A percentile compares a stretch with the other conserved stretches of the same genome.
Evolutionary conservation across 2,888 invertebrate species (phyloP).

Genomic region (Synanthedon formicaeformis): DNA sequence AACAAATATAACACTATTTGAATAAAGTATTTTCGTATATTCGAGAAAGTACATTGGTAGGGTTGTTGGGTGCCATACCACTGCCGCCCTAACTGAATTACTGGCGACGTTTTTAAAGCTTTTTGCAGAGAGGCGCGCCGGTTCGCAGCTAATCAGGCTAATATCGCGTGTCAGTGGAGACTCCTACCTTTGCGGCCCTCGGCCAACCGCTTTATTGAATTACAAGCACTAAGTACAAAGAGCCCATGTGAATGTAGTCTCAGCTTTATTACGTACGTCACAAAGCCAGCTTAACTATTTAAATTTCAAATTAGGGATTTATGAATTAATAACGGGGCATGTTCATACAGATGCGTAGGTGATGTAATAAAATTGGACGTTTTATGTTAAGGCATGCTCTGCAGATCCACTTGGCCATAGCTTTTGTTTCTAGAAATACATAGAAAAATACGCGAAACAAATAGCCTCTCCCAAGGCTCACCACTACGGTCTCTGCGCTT

Average conservation of each 20-base stretch:
- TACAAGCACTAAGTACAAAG: slow-evolving; percentile 21
- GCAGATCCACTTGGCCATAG: too few species aligned
- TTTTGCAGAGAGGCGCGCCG: slow-evolving; percentile 43
- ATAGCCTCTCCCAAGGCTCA: too few species aligned
- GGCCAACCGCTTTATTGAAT: slow-evolving; percentile 26
- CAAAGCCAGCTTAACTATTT: neutral
- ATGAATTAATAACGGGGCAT: neutral
- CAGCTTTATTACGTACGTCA: neutral
- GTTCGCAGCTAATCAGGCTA: slow-evolving; percentile 53
- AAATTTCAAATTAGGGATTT: neutral
- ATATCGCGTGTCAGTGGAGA: slow-evolving; percentile 40
- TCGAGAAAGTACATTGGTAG: slow-evolving; percentile 16
- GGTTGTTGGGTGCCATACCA: slow-evolving; percentile 17
- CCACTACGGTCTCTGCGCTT: too few species aligned
- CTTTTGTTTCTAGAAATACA: too few species aligned
- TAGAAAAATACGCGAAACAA: too few species aligned
- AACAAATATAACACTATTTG: too few species aligned
- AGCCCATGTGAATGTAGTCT: slow-evolving; percentile 14
- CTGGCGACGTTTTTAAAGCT: slow-evolving; percentile 59
- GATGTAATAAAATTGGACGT: neutral
- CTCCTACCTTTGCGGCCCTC: slow-evolving; percentile 9
- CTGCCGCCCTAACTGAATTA: slow-evolving; percentile 50
- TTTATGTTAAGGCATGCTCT: neutral
- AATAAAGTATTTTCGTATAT: too few species aligned
- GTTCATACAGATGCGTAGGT: neutral